Evolutionary conservation across 2,113 vertebrate genomes (phyloP).

Genomic region (Oryzias melastigma): DNA sequence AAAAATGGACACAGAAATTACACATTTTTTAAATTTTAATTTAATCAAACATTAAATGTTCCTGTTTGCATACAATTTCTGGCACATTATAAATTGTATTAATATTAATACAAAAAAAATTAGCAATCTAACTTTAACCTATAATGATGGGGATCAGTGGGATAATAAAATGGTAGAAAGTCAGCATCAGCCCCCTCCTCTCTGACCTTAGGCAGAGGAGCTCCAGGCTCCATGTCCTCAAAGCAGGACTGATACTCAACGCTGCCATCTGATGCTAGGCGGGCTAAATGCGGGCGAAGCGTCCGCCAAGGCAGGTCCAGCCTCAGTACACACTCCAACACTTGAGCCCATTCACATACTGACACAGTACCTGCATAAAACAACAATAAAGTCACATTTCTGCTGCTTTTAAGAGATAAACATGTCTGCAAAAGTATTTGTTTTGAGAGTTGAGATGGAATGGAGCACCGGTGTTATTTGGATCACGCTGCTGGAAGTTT

Average conservation of each 20-base stretch:
- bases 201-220: slow-evolving; percentile 81
- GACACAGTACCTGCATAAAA: slow-evolving; percentile 81
- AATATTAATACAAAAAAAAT: too few relatives aligned
- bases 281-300: slow-evolving; percentile 78
- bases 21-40: too few relatives aligned
- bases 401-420: not conserved
- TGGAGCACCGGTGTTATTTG: slow-evolving; percentile 75
- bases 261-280: slow-evolving; percentile 72
- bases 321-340: slow-evolving; percentile 82
- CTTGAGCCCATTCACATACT: slow-evolving; percentile 84
- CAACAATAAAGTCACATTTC: not conserved
- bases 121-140: too few relatives aligned
- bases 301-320: slow-evolving; percentile 93
- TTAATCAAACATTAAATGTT: too few relatives aligned
- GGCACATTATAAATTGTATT: too few relatives aligned
- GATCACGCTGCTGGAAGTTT: slow-evolving; percentile 82
- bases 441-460: not conserved
- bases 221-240: slow-evolving; percentile 79
- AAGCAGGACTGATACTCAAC: slow-evolving; percentile 89
- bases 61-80: too few relatives aligned
- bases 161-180: not conserved
- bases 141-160: too few relatives aligned
- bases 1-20: too few relatives aligned
- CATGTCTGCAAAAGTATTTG: not conserved
- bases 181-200: not conserved